phyloP scores from a whole-genome alignment of 2,888 invertebrate species.

The Busseola fusca region DNA sequence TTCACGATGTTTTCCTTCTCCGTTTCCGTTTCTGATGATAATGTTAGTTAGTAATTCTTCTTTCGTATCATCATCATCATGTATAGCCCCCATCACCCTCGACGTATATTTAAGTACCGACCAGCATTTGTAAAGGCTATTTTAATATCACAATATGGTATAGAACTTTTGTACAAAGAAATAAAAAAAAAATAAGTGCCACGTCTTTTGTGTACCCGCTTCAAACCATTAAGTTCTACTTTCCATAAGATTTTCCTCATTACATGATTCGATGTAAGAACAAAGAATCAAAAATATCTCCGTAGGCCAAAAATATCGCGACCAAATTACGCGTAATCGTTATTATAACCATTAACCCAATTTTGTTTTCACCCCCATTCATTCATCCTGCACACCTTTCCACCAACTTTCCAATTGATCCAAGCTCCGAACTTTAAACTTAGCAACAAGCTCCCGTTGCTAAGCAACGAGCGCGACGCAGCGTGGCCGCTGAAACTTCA shows the following conservation, averaged over 20 bases:
- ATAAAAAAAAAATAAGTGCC: not conserved
- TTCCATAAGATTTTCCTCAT: not conserved
- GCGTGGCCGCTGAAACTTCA: constrained; percentile 46
- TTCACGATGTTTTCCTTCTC: too few relatives aligned
- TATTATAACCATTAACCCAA: constrained; percentile 5
- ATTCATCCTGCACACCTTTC: constrained; percentile 19
- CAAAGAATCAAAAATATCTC: not conserved
- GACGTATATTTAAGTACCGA: not conserved
- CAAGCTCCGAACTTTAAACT: constrained; percentile 35
- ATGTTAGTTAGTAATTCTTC: not conserved
- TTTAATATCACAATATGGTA: not conserved
- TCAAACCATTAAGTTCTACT: not conserved
- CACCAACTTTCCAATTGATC: constrained; percentile 37
- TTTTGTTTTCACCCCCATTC: constrained; percentile 16
- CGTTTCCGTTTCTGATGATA: not conserved
- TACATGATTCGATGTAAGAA: not conserved
- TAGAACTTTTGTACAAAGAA: not conserved
- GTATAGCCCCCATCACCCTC: too few relatives aligned
- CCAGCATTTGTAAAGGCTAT: not conserved
- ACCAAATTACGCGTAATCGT: not conserved
- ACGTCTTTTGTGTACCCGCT: not conserved
- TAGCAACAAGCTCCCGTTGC: constrained; percentile 36
- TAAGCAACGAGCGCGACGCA: constrained; percentile 45
- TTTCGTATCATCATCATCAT: not conserved
- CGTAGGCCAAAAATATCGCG: constrained; percentile 5